A percentile compares a stretch with the other conserved stretches of the same genome.
Evolutionary conservation across 2,797 vertebrate species (phyloP).

Genomic region (Coccyzus lansbergi): DNA sequence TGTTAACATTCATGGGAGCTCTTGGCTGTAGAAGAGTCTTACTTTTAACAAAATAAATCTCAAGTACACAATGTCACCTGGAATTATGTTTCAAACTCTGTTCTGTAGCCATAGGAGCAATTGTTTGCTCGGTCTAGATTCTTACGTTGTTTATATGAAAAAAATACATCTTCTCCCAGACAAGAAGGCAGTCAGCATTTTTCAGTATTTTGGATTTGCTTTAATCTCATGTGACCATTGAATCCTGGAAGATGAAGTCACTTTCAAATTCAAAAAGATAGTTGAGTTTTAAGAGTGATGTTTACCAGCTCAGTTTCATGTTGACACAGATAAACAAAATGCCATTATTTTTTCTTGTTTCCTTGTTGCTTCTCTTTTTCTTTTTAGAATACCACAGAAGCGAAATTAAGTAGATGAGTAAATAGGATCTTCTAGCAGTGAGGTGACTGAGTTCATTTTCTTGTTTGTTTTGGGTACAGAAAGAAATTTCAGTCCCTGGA

Average conservation of each 20-base stretch:
- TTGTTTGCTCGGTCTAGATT: not conserved
- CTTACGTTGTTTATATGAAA: not conserved
- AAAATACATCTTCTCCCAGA: not conserved
- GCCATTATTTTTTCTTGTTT: not conserved
- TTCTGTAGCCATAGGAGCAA: not conserved
- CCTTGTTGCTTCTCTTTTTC: not conserved
- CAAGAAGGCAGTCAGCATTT: not conserved
- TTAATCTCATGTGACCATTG: not conserved
- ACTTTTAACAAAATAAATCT: not conserved
- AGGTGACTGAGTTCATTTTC: not conserved
- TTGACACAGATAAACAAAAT: not conserved
- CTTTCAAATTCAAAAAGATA: not conserved
- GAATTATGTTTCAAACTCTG: not conserved
- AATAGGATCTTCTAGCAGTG: not conserved
- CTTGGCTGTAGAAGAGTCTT: not conserved
- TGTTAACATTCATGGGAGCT: accelerated
- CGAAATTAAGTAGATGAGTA: not conserved
- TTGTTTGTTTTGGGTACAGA: not conserved
- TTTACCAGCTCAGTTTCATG: not conserved
- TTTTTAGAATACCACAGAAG: not conserved
- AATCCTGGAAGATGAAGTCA: not conserved
- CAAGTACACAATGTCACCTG: accelerated
- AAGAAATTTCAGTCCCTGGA: not conserved
- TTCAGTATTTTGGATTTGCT: not conserved
- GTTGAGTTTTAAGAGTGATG: not conserved